Percentiles rank a stretch among this genome's conserved stretches.
Evolutionary conservation across 2,797 vertebrate genomes (phyloP).

Genomic region (Dipus sagitta): DNA sequence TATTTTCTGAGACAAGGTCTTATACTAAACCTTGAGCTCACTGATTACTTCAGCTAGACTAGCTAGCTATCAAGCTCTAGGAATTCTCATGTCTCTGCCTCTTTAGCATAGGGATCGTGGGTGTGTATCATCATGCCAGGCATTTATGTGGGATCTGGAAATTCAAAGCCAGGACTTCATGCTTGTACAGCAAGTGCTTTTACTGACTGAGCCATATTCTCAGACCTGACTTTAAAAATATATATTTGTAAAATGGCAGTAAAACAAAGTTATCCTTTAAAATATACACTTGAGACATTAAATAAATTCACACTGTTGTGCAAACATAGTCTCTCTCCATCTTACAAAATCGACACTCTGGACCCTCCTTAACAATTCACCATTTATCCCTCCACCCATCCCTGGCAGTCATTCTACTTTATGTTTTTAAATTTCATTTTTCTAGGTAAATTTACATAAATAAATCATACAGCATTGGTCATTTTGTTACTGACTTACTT

Average conservation of each 20-base stretch:
- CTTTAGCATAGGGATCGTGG: too few species aligned
- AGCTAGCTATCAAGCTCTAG: too few species aligned
- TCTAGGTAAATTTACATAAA: background rate
- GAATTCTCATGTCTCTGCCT: too few species aligned
- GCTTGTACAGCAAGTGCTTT: too few species aligned
- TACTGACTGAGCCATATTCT: too few species aligned
- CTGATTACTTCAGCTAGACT: too few species aligned
- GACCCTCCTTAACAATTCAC: background rate
- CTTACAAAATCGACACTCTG: background rate
- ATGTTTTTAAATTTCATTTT: background rate
- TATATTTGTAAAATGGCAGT: background rate
- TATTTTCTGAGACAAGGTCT: too few species aligned
- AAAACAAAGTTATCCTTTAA: constrained; percentile 2
- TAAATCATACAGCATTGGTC: background rate
- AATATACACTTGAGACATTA: background rate
- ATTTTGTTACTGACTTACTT: constrained; percentile 8
- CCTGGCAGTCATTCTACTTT: background rate
- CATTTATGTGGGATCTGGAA: too few species aligned
- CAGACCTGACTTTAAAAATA: background rate
- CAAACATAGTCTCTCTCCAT: background rate
- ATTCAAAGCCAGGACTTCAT: too few species aligned
- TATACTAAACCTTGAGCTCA: too few species aligned
- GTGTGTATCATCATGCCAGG: too few species aligned
- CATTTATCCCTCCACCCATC: background rate
- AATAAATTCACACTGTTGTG: background rate